These are phyloP conservation scores for Mycetomoellerius zeteki DNA, from an alignment of 1,140 invertebrate genomes.

Conservation along the genomic window DNA sequence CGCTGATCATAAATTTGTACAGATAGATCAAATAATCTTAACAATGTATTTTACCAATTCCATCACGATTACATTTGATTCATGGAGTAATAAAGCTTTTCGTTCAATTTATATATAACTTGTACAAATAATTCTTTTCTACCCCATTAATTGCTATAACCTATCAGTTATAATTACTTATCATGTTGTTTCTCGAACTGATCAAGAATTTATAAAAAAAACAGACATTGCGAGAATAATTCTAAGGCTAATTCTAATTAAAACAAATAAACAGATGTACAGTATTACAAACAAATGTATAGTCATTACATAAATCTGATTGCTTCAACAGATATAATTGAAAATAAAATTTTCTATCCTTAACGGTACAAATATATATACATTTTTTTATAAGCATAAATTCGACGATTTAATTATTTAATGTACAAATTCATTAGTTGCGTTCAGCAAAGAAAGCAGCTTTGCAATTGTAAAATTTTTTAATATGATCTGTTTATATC, in stretches of 20 bases:
- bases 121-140: not conserved
- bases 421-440: not conserved
- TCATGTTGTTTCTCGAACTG: not conserved
- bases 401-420: not conserved
- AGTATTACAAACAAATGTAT: not conserved
- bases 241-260: not conserved
- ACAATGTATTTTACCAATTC: conserved; percentile 33
- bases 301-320: no score
- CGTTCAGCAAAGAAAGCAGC: no score
- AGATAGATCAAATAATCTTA: conserved; percentile 43
- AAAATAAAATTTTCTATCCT: conserved; percentile 12
- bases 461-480: no score
- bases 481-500: no score
- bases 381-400: not conserved
- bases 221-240: not conserved
- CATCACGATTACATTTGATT: conserved; percentile 23
- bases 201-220: conserved; percentile 31
- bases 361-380: not conserved
- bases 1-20: conserved; percentile 37
- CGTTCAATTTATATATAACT: conserved; percentile 1
- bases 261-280: not conserved
- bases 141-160: not conserved
- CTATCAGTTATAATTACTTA: conserved; percentile 5
- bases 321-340: not conserved
- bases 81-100: conserved; percentile 2